Conservation (phyloP, 2,888 invertebrate species). For the Thereva unica region DNA sequence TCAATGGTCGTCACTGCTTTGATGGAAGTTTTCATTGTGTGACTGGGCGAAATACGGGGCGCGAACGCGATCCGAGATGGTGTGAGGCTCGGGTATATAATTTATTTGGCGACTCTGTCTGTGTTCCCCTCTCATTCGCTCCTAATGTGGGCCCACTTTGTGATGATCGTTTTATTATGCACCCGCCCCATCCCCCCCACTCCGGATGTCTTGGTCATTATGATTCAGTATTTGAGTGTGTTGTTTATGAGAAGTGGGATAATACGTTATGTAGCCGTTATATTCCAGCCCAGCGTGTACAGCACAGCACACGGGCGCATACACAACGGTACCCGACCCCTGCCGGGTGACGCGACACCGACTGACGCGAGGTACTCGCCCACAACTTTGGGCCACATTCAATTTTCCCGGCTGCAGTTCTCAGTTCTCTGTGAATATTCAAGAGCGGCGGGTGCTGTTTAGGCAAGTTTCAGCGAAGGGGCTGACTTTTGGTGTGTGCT, state of each 20-base stretch:
- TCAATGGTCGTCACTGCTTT: slow-evolving; percentile 34
- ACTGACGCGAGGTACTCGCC: slow-evolving; percentile 31
- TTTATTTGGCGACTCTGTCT: slow-evolving; percentile 22
- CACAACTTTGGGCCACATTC: slow-evolving; percentile 34
- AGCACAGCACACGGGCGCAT: slow-evolving; percentile 4
- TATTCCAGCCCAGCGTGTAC: slow-evolving; percentile 30
- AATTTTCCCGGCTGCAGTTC: slow-evolving; percentile 20
- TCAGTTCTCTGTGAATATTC: slow-evolving; percentile 45
- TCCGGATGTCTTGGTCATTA: slow-evolving; percentile 5
- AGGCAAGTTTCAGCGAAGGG: neutral
- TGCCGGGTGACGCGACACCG: slow-evolving; percentile 5
- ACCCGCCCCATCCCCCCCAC: slow-evolving; percentile 28
- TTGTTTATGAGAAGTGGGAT: slow-evolving; percentile 37
- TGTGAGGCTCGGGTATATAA: slow-evolving; percentile 26
- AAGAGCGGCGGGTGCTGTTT: slow-evolving; percentile 38
- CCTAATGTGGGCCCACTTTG: slow-evolving; percentile 29
- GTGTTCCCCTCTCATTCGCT: slow-evolving; percentile 34
- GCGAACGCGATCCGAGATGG: neutral
- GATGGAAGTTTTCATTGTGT: slow-evolving; percentile 28
- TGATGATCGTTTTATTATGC: slow-evolving; percentile 35
- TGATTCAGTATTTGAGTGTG: slow-evolving; percentile 26
- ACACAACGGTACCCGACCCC: neutral
- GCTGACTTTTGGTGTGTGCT: slow-evolving; percentile 5
- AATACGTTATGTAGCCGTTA: slow-evolving; percentile 34
- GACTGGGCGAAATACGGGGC: neutral